Conservation (phyloP, 2,113 vertebrate species). For the Calypte anna region DNA sequence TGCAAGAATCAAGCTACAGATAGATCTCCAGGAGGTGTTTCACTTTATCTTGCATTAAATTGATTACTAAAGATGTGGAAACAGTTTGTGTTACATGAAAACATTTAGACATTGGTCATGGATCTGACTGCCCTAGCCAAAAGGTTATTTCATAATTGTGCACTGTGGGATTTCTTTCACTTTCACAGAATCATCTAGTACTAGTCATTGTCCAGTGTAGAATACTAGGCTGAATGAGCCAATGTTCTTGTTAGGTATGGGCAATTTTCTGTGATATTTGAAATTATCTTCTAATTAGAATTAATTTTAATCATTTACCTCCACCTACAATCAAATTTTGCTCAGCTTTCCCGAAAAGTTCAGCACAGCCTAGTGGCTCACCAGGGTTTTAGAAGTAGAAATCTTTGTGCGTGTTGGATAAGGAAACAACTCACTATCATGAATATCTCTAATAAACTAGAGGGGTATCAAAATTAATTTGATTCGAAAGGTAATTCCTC, state of each 20-base stretch:
- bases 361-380: not conserved
- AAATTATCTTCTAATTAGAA: not conserved
- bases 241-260: not conserved
- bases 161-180: conserved; percentile 4
- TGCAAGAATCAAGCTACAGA: not conserved
- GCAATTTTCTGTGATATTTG: not conserved
- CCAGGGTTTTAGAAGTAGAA: not conserved
- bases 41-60: conserved; percentile 27
- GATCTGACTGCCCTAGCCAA: not conserved
- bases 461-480: not conserved
- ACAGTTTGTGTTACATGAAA: conserved; percentile 49
- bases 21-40: conserved; percentile 6
- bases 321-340: not conserved
- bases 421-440: not conserved
- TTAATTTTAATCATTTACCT: not conserved
- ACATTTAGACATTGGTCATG: conserved; percentile 47
- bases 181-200: not conserved
- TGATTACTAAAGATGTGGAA: conserved; percentile 46
- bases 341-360: not conserved
- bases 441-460: not conserved
- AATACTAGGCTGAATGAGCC: not conserved
- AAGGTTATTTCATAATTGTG: conserved; percentile 20
- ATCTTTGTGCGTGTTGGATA: not conserved
- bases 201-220: not conserved
- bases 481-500: not conserved